Base-by-base conservation (phyloP, 53 echinoderm and acorn worm species). In the Glandiceps talaboti region DNA sequence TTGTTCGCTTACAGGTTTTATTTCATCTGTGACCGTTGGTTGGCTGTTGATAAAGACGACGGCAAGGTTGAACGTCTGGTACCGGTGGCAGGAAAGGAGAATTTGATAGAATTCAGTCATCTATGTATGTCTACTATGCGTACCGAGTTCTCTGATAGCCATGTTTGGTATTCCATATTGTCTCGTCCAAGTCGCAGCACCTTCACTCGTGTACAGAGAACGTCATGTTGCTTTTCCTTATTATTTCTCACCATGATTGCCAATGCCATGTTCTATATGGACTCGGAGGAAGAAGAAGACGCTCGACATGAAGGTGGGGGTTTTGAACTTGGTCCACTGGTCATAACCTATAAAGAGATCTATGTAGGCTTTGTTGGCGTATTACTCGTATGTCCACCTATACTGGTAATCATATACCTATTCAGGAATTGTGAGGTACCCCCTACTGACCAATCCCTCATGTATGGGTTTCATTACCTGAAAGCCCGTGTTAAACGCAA, bases 361-460 rank as follows among this genome's bases (percentile, higher is more conserved):
- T 89, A 31, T 27, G 79, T 91, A 12, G 91, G 88, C 0, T 82
- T 91, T 80, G 77, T 84, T 29, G 88, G 91, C 79, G 86, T 88
- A 1, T 32, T 91, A 32, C 32, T 91, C 27, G 86, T 91, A 14
- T 73, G 86, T 45, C 91, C 91, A 14, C 84, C 88, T 32, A 91
- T 86, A 77, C 31, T 91, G 73, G 33, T 89, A 77, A 91, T 91
- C 26, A 89, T 89, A 28, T 89, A 91, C 76, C 81, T 91, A 72
- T 91, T 91, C 80, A 78, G 89, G 27, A 91, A 91, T 76, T 84
- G 86, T 29, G 75, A 84, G 76, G 84, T 82, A 20, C 64, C 64
- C 6, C 64, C 64, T 45, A 45, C 6, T 20, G 64, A 45, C 64
- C 64, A 45, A 45, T 45, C 64, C 6, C 64, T 45, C 6, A 6